These are phyloP conservation scores for Leucoma salicis DNA, from an alignment of 2,888 invertebrate species.

Conservation along the genomic window DNA sequence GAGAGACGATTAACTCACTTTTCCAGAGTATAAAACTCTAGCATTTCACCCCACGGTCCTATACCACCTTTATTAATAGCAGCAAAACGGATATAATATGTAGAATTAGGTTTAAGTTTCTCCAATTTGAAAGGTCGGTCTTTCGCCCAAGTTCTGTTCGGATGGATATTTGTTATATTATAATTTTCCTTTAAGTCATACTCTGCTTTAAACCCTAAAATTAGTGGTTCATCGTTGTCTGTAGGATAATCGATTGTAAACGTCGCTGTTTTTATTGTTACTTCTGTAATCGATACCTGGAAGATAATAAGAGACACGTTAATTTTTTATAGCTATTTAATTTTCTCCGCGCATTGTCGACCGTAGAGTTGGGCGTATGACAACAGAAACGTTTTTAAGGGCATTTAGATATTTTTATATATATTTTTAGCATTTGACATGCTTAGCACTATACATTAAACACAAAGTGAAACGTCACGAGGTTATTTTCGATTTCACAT, in stretches of 20 bases:
- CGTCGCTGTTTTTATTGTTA: constrained; percentile 52
- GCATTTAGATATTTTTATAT: too few species aligned
- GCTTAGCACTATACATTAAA: too few species aligned
- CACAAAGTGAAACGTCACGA: too few species aligned
- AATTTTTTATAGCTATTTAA: too few species aligned
- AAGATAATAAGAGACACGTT: not conserved
- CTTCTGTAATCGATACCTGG: constrained; percentile 43
- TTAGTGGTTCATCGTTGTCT: constrained; percentile 43
- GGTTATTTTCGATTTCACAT: too few species aligned
- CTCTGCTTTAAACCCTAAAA: constrained; percentile 58
- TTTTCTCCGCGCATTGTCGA: too few species aligned
- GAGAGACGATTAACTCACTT: constrained; percentile 50
- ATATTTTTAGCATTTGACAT: too few species aligned
- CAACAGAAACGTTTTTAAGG: too few species aligned
- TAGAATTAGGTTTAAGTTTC: constrained; percentile 55
- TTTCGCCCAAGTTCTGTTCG: constrained; percentile 63
- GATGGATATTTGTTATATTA: constrained; percentile 58
- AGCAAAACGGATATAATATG: constrained; percentile 58
- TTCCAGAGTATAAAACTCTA: constrained; percentile 53
- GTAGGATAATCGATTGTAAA: constrained; percentile 49
- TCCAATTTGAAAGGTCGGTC: constrained; percentile 55
- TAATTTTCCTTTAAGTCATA: constrained; percentile 59
- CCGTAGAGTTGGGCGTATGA: constrained; percentile 12
- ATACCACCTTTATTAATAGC: constrained; percentile 61
- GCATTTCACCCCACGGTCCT: constrained; percentile 49